Base-by-base conservation (phyloP, 1,140 invertebrate genomes). In the Doryteuthis pealeii region DNA sequence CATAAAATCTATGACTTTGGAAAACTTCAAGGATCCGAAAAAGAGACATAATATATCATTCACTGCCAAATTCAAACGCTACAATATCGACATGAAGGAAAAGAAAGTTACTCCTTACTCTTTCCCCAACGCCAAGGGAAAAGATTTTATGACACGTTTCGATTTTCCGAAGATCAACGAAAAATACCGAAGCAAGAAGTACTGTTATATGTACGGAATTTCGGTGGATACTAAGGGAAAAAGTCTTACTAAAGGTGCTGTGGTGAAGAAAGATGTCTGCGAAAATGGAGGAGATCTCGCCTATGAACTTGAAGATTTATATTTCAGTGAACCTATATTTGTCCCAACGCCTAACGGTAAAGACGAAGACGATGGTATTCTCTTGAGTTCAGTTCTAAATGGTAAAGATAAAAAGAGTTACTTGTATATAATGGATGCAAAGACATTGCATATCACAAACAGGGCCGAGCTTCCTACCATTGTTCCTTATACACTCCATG, bases 161-260 rank as follows among this genome's bases (percentile, higher is more conserved):
- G 85, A 86, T 72, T 78, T 86, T 77, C 85, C 85, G 22, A 77
- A 77, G n/a, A 85, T 86, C 26, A 86, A 86, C 67, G 83, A 85
- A 76, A 28, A 73, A 12, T 84, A 80, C 72, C 79, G 85, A n/a
- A 78, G 76, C 15, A 65, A 70, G 15, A 69, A 71, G 2, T 83
- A 86, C 72, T 86, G 85, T 73, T 85, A 71, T 77, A 77, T 83
- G 18, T 86, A 86, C 68, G 85, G 85, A 2, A 35, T 81, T 12
- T 82, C 83, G 8, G 31, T 85, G 2, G 86, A 85, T 74, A 78
- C 62, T 3, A 83, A 86, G 73, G 75, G 80, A 54, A 69, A 71
- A 4, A 76, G 70, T 1, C 71, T 85, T 5, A 79, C 79, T 68
- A 76, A 78, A 28, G 78, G 80, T 12, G 79, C 83, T 18, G 70